A percentile compares a stretch with the other conserved stretches of the same genome.
These are phyloP conservation scores for Microplitis mediator DNA, from an alignment of 1,140 invertebrate species.

Conservation along the genomic window DNA sequence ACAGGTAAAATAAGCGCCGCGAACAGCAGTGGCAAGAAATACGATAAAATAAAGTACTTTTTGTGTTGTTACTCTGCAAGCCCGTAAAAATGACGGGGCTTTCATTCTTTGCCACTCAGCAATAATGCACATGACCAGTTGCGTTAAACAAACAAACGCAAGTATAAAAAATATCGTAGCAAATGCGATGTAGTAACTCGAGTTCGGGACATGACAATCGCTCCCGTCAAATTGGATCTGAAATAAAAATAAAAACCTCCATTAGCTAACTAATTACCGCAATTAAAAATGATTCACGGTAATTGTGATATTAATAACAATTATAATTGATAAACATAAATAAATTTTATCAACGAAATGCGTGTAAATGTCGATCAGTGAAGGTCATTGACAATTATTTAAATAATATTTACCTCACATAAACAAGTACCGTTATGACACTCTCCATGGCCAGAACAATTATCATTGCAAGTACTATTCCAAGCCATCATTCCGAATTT, in stretches of 20 bases:
- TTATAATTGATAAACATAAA: too few species aligned
- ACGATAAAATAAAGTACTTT: conserved; percentile 90
- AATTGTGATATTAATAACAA: too few species aligned
- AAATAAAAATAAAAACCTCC: conserved; percentile 30
- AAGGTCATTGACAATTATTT: neutral
- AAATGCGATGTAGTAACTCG: conserved; percentile 74
- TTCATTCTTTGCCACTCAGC: conserved; percentile 84
- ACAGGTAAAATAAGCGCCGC: conserved; percentile 88
- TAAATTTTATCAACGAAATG: too few species aligned
- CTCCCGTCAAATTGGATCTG: conserved; percentile 74
- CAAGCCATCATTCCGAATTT: conserved; percentile 62
- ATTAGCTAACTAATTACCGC: too few species aligned
- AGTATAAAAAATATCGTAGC: conserved; percentile 82
- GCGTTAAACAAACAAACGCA: conserved; percentile 83
- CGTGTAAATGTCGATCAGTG: too few species aligned
- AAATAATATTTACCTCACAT: conserved; percentile 76
- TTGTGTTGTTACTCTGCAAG: conserved; percentile 87
- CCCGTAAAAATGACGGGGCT: conserved; percentile 77
- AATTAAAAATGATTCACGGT: too few species aligned
- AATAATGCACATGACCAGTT: conserved; percentile 83
- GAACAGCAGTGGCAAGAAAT: conserved; percentile 82
- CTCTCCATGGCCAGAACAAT: conserved; percentile 88
- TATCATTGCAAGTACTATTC: conserved; percentile 57
- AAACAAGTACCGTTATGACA: conserved; percentile 89
- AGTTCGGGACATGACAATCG: conserved; percentile 69